Conservation (phyloP, 2,113 vertebrate genomes). For the Nannospalax galili region DNA sequence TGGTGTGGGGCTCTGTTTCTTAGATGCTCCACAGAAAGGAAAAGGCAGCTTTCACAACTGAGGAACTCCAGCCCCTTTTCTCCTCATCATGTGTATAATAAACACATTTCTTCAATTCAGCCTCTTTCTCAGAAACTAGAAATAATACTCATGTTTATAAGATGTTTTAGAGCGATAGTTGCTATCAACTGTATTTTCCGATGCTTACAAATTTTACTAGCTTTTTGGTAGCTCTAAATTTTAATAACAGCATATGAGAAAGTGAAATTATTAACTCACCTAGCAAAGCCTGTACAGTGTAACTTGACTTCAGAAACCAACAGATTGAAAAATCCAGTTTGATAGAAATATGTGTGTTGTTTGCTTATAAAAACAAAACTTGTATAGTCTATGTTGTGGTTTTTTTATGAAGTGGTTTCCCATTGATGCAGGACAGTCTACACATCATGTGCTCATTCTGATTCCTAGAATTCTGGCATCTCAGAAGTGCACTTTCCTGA, state of each 20-base stretch:
- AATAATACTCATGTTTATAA: background rate
- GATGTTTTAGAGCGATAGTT: background rate
- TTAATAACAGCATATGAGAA: slow-evolving; percentile 30
- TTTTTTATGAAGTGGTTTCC: slow-evolving; percentile 15
- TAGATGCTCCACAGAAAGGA: background rate
- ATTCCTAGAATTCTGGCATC: background rate
- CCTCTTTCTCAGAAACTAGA: slow-evolving; percentile 30
- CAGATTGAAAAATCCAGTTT: background rate
- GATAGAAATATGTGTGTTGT: slow-evolving; percentile 29
- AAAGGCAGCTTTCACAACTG: background rate
- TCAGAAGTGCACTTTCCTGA: background rate
- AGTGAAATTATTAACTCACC: slow-evolving; percentile 17
- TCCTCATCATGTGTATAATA: background rate
- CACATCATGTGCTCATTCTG: slow-evolving; percentile 15
- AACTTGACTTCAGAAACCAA: background rate
- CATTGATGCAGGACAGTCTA: background rate
- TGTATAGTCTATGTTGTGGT: background rate
- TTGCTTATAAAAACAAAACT: background rate
- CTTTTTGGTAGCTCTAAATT: slow-evolving; percentile 14
- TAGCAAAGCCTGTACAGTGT: background rate
- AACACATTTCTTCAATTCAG: background rate
- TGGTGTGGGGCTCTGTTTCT: background rate
- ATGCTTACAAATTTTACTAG: background rate
- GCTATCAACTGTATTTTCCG: background rate
- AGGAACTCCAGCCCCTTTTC: background rate